A percentile compares a stretch with the other conserved stretches of the same genome.
Conservation (phyloP, 2,797 vertebrate genomes). For the Sebastes steindachneri region DNA sequence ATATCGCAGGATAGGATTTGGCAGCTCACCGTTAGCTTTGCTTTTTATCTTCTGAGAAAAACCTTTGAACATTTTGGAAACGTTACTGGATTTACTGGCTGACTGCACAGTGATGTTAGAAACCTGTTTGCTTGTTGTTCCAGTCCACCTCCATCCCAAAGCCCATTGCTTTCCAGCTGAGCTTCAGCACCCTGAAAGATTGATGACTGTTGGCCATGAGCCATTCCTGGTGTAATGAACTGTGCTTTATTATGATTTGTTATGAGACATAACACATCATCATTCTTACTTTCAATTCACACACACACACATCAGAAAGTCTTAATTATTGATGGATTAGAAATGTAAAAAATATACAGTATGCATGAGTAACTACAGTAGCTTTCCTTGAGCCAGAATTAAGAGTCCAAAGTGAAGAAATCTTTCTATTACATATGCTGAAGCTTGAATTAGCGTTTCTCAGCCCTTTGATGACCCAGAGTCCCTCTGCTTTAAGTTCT, state of each 20-base stretch:
- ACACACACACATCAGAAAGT: constrained; percentile 48
- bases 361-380: neutral
- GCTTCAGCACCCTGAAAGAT: constrained; percentile 61
- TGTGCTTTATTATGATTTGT: constrained; percentile 72
- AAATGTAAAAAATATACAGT: constrained; percentile 23
- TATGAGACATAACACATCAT: constrained; percentile 49
- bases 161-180: constrained; percentile 38
- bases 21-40: constrained; percentile 20
- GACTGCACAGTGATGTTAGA: constrained; percentile 19
- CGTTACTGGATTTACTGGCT: constrained; percentile 18
- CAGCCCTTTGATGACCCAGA: neutral
- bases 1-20: constrained; percentile 4
- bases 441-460: constrained; percentile 11
- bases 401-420: constrained; percentile 17
- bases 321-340: constrained; percentile 66
- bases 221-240: constrained; percentile 67
- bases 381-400: constrained; percentile 12
- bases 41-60: constrained; percentile 26
- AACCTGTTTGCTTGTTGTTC: constrained; percentile 48
- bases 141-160: constrained; percentile 28
- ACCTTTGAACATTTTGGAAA: constrained; percentile 7
- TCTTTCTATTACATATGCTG: constrained; percentile 1
- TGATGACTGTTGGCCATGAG: constrained; percentile 66
- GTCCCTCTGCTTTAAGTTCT: neutral
- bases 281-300: constrained; percentile 59